Percentiles rank a stretch among this genome's conserved stretches.
Evolutionary conservation across 30 jellyfish, hydroid and myxozoan species (phyloP).

Genomic region (Clytia hemisphaerica): DNA sequence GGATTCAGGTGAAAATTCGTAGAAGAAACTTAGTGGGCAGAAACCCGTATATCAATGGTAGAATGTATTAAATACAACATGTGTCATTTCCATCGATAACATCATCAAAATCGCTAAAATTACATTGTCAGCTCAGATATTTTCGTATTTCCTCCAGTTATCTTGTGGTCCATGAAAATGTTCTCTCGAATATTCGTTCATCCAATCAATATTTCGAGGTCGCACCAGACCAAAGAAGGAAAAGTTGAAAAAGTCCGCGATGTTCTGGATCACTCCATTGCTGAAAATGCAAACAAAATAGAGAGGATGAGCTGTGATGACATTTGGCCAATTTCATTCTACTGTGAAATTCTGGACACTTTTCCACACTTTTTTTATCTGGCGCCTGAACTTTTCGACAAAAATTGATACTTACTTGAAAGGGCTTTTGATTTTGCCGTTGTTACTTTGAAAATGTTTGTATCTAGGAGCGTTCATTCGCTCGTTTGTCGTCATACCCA

Average conservation of each 20-base stretch:
- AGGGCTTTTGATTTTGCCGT: constrained; percentile 76
- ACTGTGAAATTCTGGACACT: background rate
- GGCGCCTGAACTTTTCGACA: background rate
- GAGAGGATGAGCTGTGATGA: too few relatives aligned
- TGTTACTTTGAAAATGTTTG: constrained; percentile 49
- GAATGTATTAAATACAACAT: too few relatives aligned
- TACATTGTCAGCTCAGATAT: background rate
- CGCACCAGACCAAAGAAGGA: constrained; percentile 77
- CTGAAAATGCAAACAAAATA: constrained; percentile 25
- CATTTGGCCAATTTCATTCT: too few relatives aligned
- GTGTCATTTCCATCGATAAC: background rate
- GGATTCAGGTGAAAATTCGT: too few relatives aligned
- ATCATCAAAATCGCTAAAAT: background rate
- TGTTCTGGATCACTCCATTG: constrained; percentile 70
- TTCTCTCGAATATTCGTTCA: constrained; percentile 46
- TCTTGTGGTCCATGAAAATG: constrained; percentile 29
- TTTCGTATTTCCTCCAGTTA: constrained; percentile 23
- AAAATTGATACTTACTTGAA: constrained; percentile 51
- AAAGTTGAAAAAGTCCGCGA: constrained; percentile 78
- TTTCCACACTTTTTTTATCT: background rate
- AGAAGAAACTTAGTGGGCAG: too few relatives aligned
- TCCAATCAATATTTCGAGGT: constrained; percentile 70
- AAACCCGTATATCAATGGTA: too few relatives aligned
- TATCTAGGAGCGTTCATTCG: constrained; percentile 82
- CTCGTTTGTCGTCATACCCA: constrained; percentile 96